Evolutionary conservation across 2,888 invertebrate genomes (phyloP).

Genomic region (Polymixis lichenea): DNA sequence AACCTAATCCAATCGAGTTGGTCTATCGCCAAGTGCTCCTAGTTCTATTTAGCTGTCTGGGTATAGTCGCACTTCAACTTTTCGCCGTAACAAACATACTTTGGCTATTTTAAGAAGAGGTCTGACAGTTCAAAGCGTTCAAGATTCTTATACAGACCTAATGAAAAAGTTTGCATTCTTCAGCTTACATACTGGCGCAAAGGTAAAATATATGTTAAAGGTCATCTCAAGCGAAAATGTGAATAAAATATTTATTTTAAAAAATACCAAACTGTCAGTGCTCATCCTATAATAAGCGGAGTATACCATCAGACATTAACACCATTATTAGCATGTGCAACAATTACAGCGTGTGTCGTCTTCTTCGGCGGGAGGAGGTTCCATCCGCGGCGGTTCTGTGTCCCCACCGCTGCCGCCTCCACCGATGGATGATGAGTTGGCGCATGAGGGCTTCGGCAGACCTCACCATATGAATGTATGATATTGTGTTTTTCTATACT

Average conservation of each 20-base stretch:
- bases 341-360: conserved; percentile 82
- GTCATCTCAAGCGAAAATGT: too few species aligned
- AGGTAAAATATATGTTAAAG: neutral
- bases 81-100: conserved; percentile 8
- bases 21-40: conserved; percentile 26
- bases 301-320: conserved; percentile 14
- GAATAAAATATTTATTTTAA: too few species aligned
- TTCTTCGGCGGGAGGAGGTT: conserved; percentile 82
- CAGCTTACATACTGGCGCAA: neutral
- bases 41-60: conserved; percentile 13
- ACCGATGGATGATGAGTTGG: conserved; percentile 94
- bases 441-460: conserved; percentile 94
- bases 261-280: neutral
- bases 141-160: neutral
- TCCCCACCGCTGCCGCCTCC: conserved; percentile 97
- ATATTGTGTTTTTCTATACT: neutral
- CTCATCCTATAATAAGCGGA: conserved; percentile 29
- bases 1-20: conserved; percentile 41
- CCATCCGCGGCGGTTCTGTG: conserved; percentile 91
- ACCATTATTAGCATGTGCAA: conserved; percentile 21
- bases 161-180: neutral
- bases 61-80: conserved; percentile 34
- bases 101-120: conserved; percentile 4
- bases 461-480: conserved; percentile 89
- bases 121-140: neutral